These are phyloP conservation scores for Pagetopsis macropterus DNA, from an alignment of 2,797 vertebrate species.

Conservation along the genomic window DNA sequence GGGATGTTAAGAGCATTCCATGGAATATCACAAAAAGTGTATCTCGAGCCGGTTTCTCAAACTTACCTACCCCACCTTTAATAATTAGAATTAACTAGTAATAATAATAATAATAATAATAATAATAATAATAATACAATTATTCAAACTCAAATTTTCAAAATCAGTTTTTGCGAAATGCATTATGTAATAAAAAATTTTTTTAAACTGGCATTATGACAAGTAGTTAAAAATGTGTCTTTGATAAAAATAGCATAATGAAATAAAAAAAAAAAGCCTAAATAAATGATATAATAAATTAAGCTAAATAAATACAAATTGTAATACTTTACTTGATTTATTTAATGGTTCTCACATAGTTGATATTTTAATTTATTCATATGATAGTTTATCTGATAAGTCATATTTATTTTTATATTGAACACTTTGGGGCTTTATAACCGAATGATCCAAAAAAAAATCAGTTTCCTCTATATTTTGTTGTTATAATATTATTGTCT, in stretches of 20 bases:
- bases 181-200: too few species aligned
- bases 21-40: too few species aligned
- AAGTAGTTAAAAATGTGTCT: background rate
- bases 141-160: too few species aligned
- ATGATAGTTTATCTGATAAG: background rate
- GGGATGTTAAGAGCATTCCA: too few species aligned
- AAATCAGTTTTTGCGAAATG: too few species aligned
- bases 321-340: background rate
- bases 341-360: background rate
- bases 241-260: background rate
- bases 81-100: too few species aligned
- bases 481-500: background rate
- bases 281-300: background rate
- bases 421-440: constrained; percentile 9
- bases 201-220: background rate
- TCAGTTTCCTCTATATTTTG: too few species aligned
- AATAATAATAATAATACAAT: background rate
- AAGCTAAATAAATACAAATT: background rate
- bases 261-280: background rate
- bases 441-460: background rate
- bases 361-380: background rate
- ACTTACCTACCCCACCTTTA: too few species aligned
- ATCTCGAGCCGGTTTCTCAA: too few species aligned
- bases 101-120: background rate
- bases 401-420: constrained; percentile 1